Percentiles rank a stretch among this genome's conserved stretches.
phyloP scores from a whole-genome alignment of 2,113 vertebrate genomes.

The Microtus richardsoni region DNA sequence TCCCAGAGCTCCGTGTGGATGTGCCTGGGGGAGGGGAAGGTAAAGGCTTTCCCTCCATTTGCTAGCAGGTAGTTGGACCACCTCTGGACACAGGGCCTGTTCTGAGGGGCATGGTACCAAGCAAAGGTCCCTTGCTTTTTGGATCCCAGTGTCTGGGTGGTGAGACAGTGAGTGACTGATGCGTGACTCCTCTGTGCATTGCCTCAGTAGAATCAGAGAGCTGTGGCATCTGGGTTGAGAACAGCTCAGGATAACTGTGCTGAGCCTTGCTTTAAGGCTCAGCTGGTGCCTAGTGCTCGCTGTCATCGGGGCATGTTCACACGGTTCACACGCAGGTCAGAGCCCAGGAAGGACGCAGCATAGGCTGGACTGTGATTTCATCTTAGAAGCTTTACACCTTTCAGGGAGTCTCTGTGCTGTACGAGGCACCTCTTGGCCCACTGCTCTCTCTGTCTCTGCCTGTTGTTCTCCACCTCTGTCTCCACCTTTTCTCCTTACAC shows the following conservation, averaged over 20 bases:
- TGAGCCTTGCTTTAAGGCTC: not conserved
- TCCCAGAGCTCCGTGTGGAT: fast-evolving
- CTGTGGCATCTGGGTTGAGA: not conserved
- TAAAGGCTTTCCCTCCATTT: not conserved
- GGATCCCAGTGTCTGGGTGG: not conserved
- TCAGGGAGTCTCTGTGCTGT: not conserved
- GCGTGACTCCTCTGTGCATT: fast-evolving
- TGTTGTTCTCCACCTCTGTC: not conserved
- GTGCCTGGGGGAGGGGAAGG: not conserved
- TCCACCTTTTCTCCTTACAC: not conserved
- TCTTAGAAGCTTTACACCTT: not conserved
- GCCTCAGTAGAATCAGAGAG: not conserved
- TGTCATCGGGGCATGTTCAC: fast-evolving
- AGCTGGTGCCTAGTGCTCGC: not conserved
- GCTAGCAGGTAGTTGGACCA: not conserved
- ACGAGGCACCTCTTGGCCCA: not conserved
- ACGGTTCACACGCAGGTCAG: fast-evolving
- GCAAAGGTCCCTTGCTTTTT: not conserved
- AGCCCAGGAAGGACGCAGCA: not conserved
- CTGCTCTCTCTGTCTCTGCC: not conserved
- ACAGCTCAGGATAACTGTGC: no score
- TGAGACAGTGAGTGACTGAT: not conserved
- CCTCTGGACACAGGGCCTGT: not conserved
- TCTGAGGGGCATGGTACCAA: not conserved
- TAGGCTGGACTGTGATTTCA: not conserved